phyloP scores from a whole-genome alignment of 2,888 invertebrate species.

The Thumatha senex region DNA sequence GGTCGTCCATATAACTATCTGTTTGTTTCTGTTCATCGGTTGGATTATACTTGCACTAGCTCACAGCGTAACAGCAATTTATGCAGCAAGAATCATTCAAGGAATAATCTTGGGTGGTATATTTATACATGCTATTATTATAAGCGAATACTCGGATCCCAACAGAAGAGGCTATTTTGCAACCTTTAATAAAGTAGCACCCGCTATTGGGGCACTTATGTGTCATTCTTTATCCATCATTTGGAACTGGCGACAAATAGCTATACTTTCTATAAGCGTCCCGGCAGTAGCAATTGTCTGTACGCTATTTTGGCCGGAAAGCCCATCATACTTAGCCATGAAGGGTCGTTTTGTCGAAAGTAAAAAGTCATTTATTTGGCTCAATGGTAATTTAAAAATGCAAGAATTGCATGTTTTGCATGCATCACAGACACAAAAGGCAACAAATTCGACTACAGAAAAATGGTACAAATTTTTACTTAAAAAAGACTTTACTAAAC shows the following conservation, averaged over 20 bases:
- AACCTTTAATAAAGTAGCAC: constrained; percentile 37
- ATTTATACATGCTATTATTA: constrained; percentile 38
- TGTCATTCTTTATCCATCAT: constrained; percentile 44
- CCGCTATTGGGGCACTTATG: constrained; percentile 38
- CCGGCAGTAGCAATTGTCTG: constrained; percentile 26
- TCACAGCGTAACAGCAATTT: constrained; percentile 31
- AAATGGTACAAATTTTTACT: constrained; percentile 23
- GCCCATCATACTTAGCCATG: constrained; percentile 48
- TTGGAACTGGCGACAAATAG: constrained; percentile 49
- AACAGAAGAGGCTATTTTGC: constrained; percentile 48
- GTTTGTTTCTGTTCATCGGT: constrained; percentile 28
- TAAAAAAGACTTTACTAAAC: constrained; percentile 43
- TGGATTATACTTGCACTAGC: constrained; percentile 45
- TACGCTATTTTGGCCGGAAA: constrained; percentile 50
- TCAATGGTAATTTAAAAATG: constrained; percentile 39
- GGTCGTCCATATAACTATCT: constrained; percentile 29
- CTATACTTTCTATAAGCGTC: constrained; percentile 26
- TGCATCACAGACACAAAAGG: constrained; percentile 27
- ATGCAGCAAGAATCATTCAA: constrained; percentile 43
- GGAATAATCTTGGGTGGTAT: constrained; percentile 44
- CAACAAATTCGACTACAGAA: constrained; percentile 2
- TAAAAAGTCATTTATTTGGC: constrained; percentile 41
- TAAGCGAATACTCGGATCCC: constrained; percentile 48
- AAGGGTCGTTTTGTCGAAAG: constrained; percentile 48
- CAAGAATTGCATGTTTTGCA: constrained; percentile 39